Base-by-base conservation (phyloP, 1,140 invertebrate species). In the Aphaenogaster floridana region DNA sequence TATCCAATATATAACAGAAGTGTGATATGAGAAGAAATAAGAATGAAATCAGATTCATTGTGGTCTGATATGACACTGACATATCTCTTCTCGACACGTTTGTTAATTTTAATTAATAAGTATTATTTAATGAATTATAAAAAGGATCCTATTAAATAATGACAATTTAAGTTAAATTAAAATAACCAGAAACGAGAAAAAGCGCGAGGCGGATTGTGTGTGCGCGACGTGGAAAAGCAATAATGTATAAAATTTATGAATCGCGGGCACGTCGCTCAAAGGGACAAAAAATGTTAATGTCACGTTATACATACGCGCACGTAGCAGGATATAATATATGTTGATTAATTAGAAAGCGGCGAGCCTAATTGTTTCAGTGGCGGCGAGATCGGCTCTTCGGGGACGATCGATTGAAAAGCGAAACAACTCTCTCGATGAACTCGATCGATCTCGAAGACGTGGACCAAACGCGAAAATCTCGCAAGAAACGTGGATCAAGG, bases 231-330 rank as follows among this genome's bases (percentile, higher is more conserved):
- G 92, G 92, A 93, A 94, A 95, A 95, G 94, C 95, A 95, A 95
- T 95, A 95, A 95, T 95, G 94, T 95, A 95, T 93, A 92, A 94
- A 95, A 92, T 95, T 94, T 94, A 94, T 89, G 94, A 94, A 94
- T 92, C 91, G 88, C 90, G 91, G 91, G 91, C 93, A 93, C 86
- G 90, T 90, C 92, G 92, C 89, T 91, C 91, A 91, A 85, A 86
- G 79, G 76, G 87, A 92, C 91, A 91, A 91, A 90, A 86, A 91
- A 91, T 93, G 90, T 94, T 92, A 93, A 94, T 92, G 90, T 94
- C 93, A 92, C 90, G 88, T 91, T 91, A 93, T 90, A 91, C 76
- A 91, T 91, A 90, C 84, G 89, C 72, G 87, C 78, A 88, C 74
- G 68, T 92, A 87, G 80, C n/a, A 80, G 42, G 52, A 80, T 80